Base-by-base conservation (phyloP, 2,797 vertebrate genomes). In the Neosilurus hyrtlii region DNA sequence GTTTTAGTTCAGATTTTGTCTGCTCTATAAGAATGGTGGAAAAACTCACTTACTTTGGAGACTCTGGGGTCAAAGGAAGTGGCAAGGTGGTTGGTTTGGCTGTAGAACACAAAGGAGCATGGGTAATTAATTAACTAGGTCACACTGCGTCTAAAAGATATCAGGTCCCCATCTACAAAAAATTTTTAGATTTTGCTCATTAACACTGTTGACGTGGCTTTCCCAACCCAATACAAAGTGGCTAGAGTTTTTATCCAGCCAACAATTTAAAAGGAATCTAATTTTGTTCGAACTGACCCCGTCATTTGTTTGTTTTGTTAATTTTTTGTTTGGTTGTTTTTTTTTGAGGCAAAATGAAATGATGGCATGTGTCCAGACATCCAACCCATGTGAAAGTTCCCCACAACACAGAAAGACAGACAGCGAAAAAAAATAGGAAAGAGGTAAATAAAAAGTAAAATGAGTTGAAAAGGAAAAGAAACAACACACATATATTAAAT, bases 1-100 rank as follows among this genome's bases (percentile, higher is more conserved):
- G 81, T 67, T 84, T 73, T 79, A 82, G 81, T 83, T 90, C 87
- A 89, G 88, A 89, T 88, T 90, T 77, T 83, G 88, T 89, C 85
- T 87, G 90, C 89, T 92, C 95, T 94, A 94, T 92, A 93, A 95
- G 92, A 95, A 94, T 89, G 91, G 93, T 93, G 95, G 92, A 96
- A 92, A 97, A 93, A 92, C 95, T 96, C 95, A 99, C 98, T 99
- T 99, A 99, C 98, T 99, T 99, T 98, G 97, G 97, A 96, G 97
- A 98, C 95, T 99, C 97, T 88, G 97, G 98, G 87, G 97, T 99
- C 97, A 99, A 95, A 94, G 98, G 98, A 96, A 99, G 97, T 94
- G 98, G 96, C 96, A 99, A 96, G 96, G 94, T 98, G 95, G 96
- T 97, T 96, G 97, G 96, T 96, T 97, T 98, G 96, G 96, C 98